Base-by-base conservation (phyloP, 2,113 vertebrate species). In the Sakesphorus luctuosus region DNA sequence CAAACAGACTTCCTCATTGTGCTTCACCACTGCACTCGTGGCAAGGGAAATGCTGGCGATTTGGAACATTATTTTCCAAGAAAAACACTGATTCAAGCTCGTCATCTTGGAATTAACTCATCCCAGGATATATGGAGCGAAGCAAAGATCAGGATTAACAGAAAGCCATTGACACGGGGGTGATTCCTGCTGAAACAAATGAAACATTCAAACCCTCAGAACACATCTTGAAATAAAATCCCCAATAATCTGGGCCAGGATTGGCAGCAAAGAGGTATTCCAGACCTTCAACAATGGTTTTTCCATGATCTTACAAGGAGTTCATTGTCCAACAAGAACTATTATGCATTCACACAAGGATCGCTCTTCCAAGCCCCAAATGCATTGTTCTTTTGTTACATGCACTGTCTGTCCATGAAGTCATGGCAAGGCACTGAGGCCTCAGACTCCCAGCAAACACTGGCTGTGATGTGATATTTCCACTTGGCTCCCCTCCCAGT, bases 241-340 rank as follows among this genome's bases (percentile, higher is more conserved):
- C 69, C 20, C 38, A 19, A 44, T 1, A 11, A 81, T 89, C 46
- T 69, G 40, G 89, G 90, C 95, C 94, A 92, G 72, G 8, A 40
- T 4, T 66, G 89, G 95, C 95, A 85, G 52, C 46, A 43, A 1
- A n/a, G 59, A 63, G 61, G 90, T 79, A 47, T 86, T 92, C 65
- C 83, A 50, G 87, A 24, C 66, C 62, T 93, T 89, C 87, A 93
- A 87, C 90, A 86, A 89, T 31, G 76, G 29, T 75, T 68, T 97
- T 96, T 96, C 94, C 92, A 96, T 88, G 91, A 97, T 96, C 92
- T 85, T 90, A 97, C 91, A 95, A 96, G 96, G 84, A 73, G 55
- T 35, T 81, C 84, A 85, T 89, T 92, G 92, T 97, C 95, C 92
- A 96, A 96, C 55, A 59, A 90, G 76, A 23, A 2, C 61, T 79